Percentiles rank a stretch among this genome's conserved stretches.
phyloP scores from a whole-genome alignment of 2,888 invertebrate species.

The Drosophila ochracea region DNA sequence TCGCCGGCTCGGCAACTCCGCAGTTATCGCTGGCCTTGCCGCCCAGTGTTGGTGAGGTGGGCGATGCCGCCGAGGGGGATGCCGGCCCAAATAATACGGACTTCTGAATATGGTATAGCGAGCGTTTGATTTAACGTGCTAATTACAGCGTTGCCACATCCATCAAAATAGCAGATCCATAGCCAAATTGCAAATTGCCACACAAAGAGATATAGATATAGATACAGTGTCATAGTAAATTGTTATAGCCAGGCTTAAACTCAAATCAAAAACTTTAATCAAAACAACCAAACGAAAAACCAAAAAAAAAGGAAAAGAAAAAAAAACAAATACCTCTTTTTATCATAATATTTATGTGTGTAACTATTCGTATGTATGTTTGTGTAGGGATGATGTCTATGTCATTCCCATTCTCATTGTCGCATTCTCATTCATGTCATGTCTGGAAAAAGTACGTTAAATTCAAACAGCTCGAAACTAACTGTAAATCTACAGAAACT shows the following conservation, averaged over 20 bases:
- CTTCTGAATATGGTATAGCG: conserved; percentile 91
- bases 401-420: conserved; percentile 35
- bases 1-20: conserved; percentile 85
- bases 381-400: conserved; percentile 28
- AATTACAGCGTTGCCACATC: conserved; percentile 59
- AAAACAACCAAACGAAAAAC: conserved; percentile 28
- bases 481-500: conserved; percentile 17
- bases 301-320: background rate
- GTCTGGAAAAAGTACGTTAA: conserved; percentile 79
- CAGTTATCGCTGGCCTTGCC: conserved; percentile 85
- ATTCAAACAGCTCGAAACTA: conserved; percentile 73
- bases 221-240: conserved; percentile 25
- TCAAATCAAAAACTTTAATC: conserved; percentile 74
- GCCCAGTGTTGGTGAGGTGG: conserved; percentile 74
- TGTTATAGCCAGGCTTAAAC: conserved; percentile 50
- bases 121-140: conserved; percentile 89
- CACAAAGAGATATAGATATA: conserved; percentile 18
- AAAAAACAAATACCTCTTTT: conserved; percentile 37
- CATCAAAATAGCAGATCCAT: conserved; percentile 20
- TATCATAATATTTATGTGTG: conserved; percentile 25
- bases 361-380: conserved; percentile 42
- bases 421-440: conserved; percentile 23
- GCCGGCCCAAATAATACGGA: conserved; percentile 86
- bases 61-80: conserved; percentile 82
- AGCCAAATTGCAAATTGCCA: conserved; percentile 5